phyloP scores from a whole-genome alignment of 2,113 vertebrate species.

The Phylloscopus trochilus region DNA sequence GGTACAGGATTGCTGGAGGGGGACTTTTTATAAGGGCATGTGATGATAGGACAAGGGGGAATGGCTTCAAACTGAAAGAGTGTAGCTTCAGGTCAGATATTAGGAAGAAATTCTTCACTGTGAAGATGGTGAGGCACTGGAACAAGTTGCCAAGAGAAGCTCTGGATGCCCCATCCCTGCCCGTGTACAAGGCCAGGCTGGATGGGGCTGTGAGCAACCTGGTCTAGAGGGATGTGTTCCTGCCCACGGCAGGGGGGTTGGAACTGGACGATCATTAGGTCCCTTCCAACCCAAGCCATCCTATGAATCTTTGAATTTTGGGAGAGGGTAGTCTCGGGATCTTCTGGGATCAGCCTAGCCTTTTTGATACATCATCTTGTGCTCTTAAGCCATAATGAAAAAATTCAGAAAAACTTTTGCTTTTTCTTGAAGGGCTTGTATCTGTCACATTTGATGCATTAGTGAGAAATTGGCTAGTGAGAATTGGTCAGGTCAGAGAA shows the following conservation, averaged over 20 bases:
- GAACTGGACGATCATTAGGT: not conserved
- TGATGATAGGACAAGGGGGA: not conserved
- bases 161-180: not conserved
- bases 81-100: not conserved
- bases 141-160: not conserved
- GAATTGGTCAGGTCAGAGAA: not conserved
- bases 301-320: not conserved
- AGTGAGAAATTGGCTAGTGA: not conserved
- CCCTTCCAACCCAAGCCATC: not conserved
- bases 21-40: not conserved
- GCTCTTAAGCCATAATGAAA: not conserved
- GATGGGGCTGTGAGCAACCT: not conserved
- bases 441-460: not conserved
- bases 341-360: not conserved
- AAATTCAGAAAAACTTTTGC: not conserved
- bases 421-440: not conserved
- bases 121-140: no score
- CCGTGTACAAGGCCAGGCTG: not conserved
- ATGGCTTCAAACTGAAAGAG: not conserved
- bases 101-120: not conserved
- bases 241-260: rapidly evolving
- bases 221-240: not conserved
- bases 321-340: not conserved
- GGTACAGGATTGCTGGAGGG: not conserved
- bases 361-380: not conserved